Base-by-base conservation (phyloP, 2,113 vertebrate species). In the Hippocampus comes region DNA sequence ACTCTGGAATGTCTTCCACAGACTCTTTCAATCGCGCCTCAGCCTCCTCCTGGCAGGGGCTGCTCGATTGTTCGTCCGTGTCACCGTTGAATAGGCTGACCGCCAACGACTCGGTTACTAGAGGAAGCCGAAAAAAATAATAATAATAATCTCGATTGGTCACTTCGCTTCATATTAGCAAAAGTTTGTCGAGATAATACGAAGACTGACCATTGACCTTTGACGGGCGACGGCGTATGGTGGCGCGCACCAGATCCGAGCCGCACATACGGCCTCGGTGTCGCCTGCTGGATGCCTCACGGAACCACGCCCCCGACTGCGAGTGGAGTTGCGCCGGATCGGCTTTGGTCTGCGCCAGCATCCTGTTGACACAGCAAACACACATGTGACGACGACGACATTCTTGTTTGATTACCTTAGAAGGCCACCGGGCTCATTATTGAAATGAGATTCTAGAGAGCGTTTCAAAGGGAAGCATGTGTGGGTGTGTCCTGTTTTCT, bases 271-370 rank as follows among this genome's bases (percentile, higher is more conserved):
- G 21, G 34, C 78, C 85, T n/a, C 63, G 77, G 78, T 97, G 94
- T 2, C 96, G 91, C 69, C 92, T 94, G 80, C 91, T 87, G 0
- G 92, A 86, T 51, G 91, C 92, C 21, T 97, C 95, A 0, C 86
- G 88, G 89, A 99, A 99, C 97, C 97, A 99, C 5, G 93, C 91
- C 0, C 97, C 97, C 0, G 95, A 95, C 68, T 95, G 91, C 51
- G 75, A 82, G 82, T 91, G 91, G 81, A 98, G 89, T 76, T 74
- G 91, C 14, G 30, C 49, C 0, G 91, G 93, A 75, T 98, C 94
- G 5, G 81, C 87, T 80, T 94, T 87, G 0, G 88, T 93, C 84
- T 93, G 79, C 56, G 93, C 86, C 55, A 99, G 93, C 34, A 90
- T 89, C 72, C 97, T 98, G 84, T 66, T 66, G 23, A 78, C 67